Evolutionary conservation across 2,888 invertebrate genomes (phyloP), one percentile per base, ranked within the genome.

Genomic region (Pomacea canaliculata): DNA sequence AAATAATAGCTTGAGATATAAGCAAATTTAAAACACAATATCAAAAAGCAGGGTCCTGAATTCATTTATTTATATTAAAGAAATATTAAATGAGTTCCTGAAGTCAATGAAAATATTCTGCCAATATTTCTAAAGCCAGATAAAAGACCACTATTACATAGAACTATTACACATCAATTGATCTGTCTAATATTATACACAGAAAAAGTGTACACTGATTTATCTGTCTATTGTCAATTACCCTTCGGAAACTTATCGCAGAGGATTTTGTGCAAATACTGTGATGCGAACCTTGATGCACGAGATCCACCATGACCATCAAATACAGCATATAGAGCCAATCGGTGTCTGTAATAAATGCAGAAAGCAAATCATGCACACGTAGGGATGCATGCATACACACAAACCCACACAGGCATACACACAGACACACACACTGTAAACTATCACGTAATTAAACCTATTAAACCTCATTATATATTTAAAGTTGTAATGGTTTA

Each of bases 221-320:
- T 68, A n/a, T 68, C 68, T 19, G 12, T 68, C 67, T 68, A 56
- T 63, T 63, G 60, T 60, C 46, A 73, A 85, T 87, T 85, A 91
- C 91, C 91, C 88, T 90, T 91, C 69, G 90, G 90, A 83, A 92
- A 90, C 82, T 87, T 89, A 80, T 89, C 85, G 79, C 88, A 89
- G 76, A 92, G 85, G 83, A 88, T 87, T 82, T 83, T 84, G 84
- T 90, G 91, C 82, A 92, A 86, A 82, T 89, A 84, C 79, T 88
- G 83, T 68, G 91, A 90, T 82, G 91, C 91, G 85, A 88, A 92
- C 80, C 89, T 88, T 56, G 92, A 89, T 19, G 92, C 92, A 79
- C 90, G 84, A 7, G 84, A 80, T 69, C 92, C 92, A 62, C 89
- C 91, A 82, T 92, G 92, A 7, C 92, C 92, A 85, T 92, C 92